Evolutionary conservation across 30 jellyfish, hydroid and myxozoan species (phyloP).

Genomic region (Clytia hemisphaerica): DNA sequence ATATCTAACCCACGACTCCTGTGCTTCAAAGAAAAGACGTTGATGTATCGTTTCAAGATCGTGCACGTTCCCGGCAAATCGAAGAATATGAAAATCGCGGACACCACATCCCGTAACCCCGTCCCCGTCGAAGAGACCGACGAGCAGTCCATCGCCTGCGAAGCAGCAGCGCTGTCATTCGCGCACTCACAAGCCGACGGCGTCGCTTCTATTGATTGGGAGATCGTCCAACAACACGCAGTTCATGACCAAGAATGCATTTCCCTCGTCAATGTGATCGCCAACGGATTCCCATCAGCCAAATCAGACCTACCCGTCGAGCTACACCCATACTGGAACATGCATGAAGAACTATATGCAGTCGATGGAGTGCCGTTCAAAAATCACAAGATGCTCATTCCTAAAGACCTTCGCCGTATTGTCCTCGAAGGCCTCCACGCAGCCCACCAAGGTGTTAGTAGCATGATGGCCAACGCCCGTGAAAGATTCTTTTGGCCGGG

Average conservation of each 20-base stretch:
- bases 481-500: no score
- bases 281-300: slow-evolving; percentile 20
- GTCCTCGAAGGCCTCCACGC: no score
- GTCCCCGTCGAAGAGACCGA: background rate
- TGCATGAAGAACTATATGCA: slow-evolving; percentile 6
- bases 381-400: no score
- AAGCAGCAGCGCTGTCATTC: background rate
- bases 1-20: slow-evolving; percentile 37
- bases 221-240: slow-evolving; percentile 8
- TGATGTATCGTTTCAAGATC: slow-evolving; percentile 36
- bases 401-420: no score
- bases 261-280: background rate
- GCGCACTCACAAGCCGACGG: background rate
- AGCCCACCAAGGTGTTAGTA: no score
- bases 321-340: slow-evolving; percentile 12
- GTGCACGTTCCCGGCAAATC: slow-evolving; percentile 37
- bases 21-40: slow-evolving; percentile 25
- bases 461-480: no score
- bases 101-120: slow-evolving; percentile 29
- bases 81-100: background rate
- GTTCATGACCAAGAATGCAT: slow-evolving; percentile 10
- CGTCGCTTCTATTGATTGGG: background rate
- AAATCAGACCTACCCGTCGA: slow-evolving; percentile 10
- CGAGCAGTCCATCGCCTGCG: background rate
- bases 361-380: no score